A percentile compares a stretch with the other conserved stretches of the same genome.
phyloP scores from a whole-genome alignment of 2,113 vertebrate genomes.

The Tylochromis polylepis region DNA sequence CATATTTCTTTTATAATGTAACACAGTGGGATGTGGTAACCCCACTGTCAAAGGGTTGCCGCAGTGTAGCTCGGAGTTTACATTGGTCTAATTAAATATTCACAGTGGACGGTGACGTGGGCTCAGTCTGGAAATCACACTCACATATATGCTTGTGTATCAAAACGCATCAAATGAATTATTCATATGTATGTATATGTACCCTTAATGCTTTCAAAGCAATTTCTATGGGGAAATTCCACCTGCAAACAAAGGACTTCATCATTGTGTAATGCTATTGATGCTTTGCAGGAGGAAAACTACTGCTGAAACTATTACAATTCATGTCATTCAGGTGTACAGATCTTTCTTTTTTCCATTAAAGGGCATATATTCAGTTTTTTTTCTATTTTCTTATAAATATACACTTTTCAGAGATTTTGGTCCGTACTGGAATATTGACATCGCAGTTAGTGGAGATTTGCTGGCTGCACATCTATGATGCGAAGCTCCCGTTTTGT shows the following conservation, averaged over 20 bases:
- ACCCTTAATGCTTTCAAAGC: background rate
- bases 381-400: background rate
- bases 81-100: background rate
- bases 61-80: background rate
- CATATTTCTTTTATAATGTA: background rate
- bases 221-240: background rate
- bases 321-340: background rate
- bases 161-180: background rate
- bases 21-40: background rate
- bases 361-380: background rate
- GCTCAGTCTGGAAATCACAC: background rate
- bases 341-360: background rate
- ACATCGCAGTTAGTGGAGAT: background rate
- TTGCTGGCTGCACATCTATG: background rate
- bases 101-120: background rate
- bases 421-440: background rate
- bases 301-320: background rate
- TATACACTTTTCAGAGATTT: background rate
- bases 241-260: background rate
- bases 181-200: background rate
- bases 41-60: background rate
- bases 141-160: background rate
- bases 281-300: background rate
- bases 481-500: background rate
- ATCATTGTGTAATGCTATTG: background rate